Base-by-base conservation (phyloP, 2,113 vertebrate genomes). In the Sphaerodactylus townsendi region DNA sequence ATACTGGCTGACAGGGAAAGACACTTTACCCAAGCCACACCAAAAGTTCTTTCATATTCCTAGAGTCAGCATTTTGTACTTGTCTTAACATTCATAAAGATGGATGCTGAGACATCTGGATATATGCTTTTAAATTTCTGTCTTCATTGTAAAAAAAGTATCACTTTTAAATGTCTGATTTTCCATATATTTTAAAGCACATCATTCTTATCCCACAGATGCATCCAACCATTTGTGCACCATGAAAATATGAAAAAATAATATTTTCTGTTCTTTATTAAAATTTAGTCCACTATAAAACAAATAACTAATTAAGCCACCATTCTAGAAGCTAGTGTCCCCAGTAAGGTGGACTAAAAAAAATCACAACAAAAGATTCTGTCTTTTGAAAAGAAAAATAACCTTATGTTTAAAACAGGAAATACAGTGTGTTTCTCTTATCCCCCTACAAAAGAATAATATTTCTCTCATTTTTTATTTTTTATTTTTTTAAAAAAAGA, bases 31-130 rank as follows among this genome's bases (percentile, higher is more conserved):
- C 68, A 89, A 77, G 56, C 28, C 82, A 77, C 65, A 87, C 50
- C 64, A 78, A 81, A 93, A 92, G 77, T 93, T 93, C 82, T 79
- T 84, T 9, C 73, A 46, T 1, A 30, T 70, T 85, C 80, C 68
- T 13, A 0, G 30, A 85, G 65, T 30, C 37, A 80, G 53, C 39
- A 33, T n/a, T 87, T 33, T 48, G 48, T 15, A 19, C 11, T 71
- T 9, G 19, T 48, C 71, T 33, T 72, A 72, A 44, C 37, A 1
- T 46, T 48, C 17, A 35, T 64, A 77, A 69, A 78, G 39, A 85
- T 35, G 50, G 37, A 13, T 71, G 39, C 39, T 33, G 6, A 81
- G 35, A 44, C 4, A 59, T 23, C 10, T 56, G 5, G 28, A 71
- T 13, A 25, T 30, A 62, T 9, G 41, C n/a, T 62, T 50, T 56